Evolutionary conservation across 2,797 vertebrate species (phyloP).

Genomic region (Stomatorhinus walkeri): DNA sequence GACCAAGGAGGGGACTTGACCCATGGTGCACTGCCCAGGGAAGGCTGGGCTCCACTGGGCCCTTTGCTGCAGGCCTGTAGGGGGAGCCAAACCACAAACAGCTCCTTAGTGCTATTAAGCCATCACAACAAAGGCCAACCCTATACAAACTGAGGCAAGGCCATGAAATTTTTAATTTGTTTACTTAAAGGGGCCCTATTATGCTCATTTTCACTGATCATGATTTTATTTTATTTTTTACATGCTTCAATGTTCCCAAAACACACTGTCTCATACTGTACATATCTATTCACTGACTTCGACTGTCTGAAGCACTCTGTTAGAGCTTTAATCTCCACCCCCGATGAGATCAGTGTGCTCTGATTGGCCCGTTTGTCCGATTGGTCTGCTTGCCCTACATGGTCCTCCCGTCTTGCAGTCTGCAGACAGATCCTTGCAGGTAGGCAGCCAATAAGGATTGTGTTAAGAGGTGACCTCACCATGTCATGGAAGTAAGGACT

Average conservation of each 20-base stretch:
- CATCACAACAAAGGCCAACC: not conserved
- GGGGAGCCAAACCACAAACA: not conserved
- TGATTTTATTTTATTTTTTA: not conserved
- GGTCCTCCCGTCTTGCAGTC: not conserved
- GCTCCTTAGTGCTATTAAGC: not conserved
- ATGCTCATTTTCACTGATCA: not conserved
- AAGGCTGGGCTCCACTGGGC: not conserved
- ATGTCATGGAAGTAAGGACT: not conserved
- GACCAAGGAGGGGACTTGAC: slow-evolving; percentile 46
- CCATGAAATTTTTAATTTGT: not conserved
- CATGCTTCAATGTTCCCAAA: not conserved
- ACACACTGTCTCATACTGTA: not conserved
- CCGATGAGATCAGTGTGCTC: not conserved
- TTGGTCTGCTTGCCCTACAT: not conserved
- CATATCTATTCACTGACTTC: not conserved
- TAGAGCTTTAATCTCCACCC: not conserved
- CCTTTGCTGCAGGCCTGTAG: not conserved
- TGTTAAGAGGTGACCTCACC: not conserved
- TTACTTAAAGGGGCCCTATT: not conserved
- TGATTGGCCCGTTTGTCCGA: not conserved
- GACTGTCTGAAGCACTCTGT: not conserved
- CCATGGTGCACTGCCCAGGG: slow-evolving; percentile 40
- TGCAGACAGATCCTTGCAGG: not conserved
- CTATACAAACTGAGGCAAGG: not conserved
- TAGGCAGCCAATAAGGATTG: not conserved